These are phyloP conservation scores for Characodon lateralis DNA, from an alignment of 2,797 vertebrate genomes.

Conservation along the genomic window DNA sequence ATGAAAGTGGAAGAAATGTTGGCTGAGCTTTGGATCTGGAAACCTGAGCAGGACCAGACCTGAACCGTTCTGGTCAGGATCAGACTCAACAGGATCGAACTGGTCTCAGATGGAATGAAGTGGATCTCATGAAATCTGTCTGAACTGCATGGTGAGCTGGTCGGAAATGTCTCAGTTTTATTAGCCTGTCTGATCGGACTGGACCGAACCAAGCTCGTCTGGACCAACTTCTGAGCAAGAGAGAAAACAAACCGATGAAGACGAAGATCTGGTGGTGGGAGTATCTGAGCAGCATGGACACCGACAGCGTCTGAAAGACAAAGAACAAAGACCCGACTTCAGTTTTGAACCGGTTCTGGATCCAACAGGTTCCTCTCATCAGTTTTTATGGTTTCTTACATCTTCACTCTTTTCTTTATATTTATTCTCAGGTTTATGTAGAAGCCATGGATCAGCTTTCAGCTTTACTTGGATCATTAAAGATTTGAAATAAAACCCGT, in stretches of 20 bases:
- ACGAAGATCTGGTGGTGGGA: conserved; percentile 99
- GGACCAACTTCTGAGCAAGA: not conserved
- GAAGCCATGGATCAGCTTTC: too few relatives aligned
- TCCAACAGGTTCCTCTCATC: not conserved
- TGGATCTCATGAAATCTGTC: too few relatives aligned
- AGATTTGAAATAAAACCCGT: not conserved
- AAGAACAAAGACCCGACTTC: not conserved
- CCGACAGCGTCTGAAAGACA: conserved; percentile 89
- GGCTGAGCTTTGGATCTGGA: too few relatives aligned
- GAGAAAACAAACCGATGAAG: conserved; percentile 90
- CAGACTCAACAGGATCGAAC: too few relatives aligned
- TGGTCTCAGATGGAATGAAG: not conserved
- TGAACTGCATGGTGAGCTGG: not conserved
- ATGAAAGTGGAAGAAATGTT: too few relatives aligned
- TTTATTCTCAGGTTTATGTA: too few relatives aligned
- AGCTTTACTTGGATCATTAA: too few relatives aligned
- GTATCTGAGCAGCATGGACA: conserved; percentile 96
- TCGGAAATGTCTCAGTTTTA: not conserved
- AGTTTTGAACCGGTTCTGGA: not conserved
- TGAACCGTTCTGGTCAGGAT: not conserved
- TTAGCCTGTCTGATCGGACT: not conserved
- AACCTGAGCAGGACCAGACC: conserved; percentile 2
- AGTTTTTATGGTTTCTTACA: too few relatives aligned
- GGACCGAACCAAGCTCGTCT: too few relatives aligned
- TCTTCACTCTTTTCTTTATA: not conserved